phyloP scores from a whole-genome alignment of 2,888 invertebrate genomes.

The Orthosia gothica region DNA sequence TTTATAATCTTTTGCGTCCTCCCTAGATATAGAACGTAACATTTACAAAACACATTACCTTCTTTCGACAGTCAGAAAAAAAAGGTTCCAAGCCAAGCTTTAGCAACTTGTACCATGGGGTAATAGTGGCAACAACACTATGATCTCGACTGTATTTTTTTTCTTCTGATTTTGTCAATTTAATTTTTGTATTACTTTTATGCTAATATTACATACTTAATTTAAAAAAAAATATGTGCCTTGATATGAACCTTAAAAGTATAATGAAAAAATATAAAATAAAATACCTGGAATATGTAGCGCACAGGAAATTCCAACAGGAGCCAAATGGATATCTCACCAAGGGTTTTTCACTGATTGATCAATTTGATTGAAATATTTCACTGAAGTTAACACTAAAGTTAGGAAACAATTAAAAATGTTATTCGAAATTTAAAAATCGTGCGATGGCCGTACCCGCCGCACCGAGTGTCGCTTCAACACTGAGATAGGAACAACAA shows the following conservation, averaged over 20 bases:
- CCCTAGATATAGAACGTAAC: not conserved
- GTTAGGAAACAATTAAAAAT: constrained; percentile 12
- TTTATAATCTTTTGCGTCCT: not conserved
- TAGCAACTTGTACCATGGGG: not conserved
- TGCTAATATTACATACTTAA: too few relatives aligned
- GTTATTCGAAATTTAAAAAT: constrained; percentile 42
- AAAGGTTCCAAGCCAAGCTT: not conserved
- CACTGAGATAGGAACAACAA: constrained; percentile 76
- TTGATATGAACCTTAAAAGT: not conserved
- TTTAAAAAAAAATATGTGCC: not conserved
- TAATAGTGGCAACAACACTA: too few relatives aligned
- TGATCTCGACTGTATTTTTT: not conserved
- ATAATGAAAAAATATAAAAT: not conserved
- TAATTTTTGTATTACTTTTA: not conserved
- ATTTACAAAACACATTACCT: not conserved
- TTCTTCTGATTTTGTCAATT: not conserved
- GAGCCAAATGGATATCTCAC: constrained; percentile 41
- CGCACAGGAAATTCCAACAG: constrained; percentile 55
- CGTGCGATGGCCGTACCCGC: constrained; percentile 76
- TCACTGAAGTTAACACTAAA: constrained; percentile 60
- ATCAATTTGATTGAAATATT: constrained; percentile 32
- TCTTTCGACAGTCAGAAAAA: too few relatives aligned
- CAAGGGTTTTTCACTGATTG: constrained; percentile 50
- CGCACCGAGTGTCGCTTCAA: constrained; percentile 83
- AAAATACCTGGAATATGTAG: constrained; percentile 36